phyloP scores from a whole-genome alignment of 2,113 vertebrate genomes.

The Lynx canadensis region DNA sequence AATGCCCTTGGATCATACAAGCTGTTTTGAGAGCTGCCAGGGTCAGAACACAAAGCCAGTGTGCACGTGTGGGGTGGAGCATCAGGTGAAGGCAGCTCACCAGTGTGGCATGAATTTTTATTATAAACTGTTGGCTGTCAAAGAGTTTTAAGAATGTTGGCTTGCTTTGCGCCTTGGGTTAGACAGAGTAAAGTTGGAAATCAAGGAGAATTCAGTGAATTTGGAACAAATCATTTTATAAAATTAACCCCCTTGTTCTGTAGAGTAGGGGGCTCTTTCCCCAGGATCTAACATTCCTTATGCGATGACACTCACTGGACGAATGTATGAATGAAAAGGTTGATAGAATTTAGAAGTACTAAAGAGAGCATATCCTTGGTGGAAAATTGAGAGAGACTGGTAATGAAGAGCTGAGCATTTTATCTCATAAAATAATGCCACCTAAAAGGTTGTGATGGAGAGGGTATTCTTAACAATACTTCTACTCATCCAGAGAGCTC shows the following conservation, averaged over 20 bases:
- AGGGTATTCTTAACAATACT: not conserved
- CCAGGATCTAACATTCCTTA: not conserved
- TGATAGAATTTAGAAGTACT: not conserved
- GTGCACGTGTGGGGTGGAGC: too few species aligned
- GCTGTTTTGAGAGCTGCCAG: not conserved
- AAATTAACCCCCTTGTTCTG: not conserved
- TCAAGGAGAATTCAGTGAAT: not conserved
- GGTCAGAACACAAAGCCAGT: not conserved
- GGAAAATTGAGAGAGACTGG: not conserved
- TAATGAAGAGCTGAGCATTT: not conserved
- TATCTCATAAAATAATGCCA: not conserved
- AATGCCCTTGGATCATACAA: not conserved
- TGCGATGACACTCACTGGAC: not conserved
- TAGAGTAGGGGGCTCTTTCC: not conserved
- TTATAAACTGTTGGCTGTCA: not conserved
- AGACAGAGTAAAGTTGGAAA: not conserved
- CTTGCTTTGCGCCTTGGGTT: not conserved
- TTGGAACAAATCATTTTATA: not conserved
- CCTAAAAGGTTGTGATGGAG: not conserved
- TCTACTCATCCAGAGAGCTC: not conserved
- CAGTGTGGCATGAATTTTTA: not conserved
- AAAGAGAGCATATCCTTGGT: not conserved
- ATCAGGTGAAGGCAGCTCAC: not conserved
- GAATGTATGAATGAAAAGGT: not conserved
- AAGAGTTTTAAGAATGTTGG: not conserved